Evolutionary conservation across 2,113 vertebrate genomes (phyloP).

Genomic region (Carassius carassius): DNA sequence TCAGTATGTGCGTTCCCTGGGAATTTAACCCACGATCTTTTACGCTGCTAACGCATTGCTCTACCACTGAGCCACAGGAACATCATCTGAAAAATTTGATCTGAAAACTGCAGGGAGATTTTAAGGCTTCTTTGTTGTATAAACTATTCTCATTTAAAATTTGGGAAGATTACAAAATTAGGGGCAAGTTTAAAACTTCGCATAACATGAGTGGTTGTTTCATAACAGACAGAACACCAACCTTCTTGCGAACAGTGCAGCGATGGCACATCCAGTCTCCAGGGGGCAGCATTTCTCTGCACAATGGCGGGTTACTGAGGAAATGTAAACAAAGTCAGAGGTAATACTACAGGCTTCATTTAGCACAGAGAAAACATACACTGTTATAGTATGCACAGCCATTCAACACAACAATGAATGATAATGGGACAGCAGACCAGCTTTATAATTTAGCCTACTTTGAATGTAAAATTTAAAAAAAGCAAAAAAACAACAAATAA

Average conservation of each 20-base stretch:
- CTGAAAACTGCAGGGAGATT: neutral
- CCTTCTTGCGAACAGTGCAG: conserved; percentile 94
- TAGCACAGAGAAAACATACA: neutral
- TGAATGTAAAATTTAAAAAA: neutral
- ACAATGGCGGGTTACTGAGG: conserved; percentile 91
- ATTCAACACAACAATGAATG: neutral
- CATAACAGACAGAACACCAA: conserved; percentile 63
- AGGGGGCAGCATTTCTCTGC: conserved; percentile 97
- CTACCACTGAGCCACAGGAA: no score
- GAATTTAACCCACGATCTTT: no score
- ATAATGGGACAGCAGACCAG: neutral
- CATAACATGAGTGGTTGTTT: neutral
- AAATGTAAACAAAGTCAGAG: conserved; percentile 24
- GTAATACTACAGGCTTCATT: conserved; percentile 1
- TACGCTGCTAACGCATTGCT: no score
- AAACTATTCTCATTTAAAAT: neutral
- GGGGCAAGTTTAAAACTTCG: neutral
- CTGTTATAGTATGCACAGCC: neutral
- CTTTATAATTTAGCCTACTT: neutral
- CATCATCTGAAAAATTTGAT: neutral
- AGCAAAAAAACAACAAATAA: neutral
- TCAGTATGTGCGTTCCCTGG: no score
- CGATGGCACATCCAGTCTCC: conserved; percentile 99
- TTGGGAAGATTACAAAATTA: neutral
- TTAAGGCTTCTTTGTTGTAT: neutral